phyloP scores from a whole-genome alignment of 2,113 vertebrate species.

The Agelaius tricolor region DNA sequence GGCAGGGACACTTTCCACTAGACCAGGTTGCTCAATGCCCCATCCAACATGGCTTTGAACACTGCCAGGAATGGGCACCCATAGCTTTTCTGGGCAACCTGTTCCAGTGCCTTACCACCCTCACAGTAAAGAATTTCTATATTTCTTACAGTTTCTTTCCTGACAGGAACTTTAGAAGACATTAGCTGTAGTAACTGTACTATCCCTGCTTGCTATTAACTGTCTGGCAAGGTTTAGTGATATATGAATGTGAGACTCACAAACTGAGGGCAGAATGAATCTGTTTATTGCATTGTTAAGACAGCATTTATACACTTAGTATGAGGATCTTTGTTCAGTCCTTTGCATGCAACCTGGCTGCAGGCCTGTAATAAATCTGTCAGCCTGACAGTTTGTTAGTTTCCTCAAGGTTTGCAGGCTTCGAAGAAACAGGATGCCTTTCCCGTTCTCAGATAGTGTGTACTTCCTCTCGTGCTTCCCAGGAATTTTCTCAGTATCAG shows the following conservation, averaged over 20 bases:
- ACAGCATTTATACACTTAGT: not conserved
- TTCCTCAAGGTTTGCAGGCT: not conserved
- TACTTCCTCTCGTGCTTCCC: not conserved
- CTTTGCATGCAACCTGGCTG: accelerated
- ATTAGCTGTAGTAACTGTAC: not conserved
- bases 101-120: not conserved
- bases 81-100: not conserved
- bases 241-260: accelerated
- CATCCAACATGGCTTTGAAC: not conserved
- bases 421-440: not conserved
- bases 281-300: not conserved
- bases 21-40: not conserved
- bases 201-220: not conserved
- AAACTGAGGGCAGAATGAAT: not conserved
- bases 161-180: not conserved
- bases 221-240: not conserved
- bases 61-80: not conserved
- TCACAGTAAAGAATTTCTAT: not conserved
- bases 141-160: not conserved
- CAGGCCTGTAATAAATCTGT: not conserved
- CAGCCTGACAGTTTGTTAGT: not conserved
- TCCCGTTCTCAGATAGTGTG: not conserved
- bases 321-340: not conserved
- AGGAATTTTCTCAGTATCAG: not conserved
- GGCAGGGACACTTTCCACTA: not conserved